Evolutionary conservation across 1,140 invertebrate species (phyloP), one percentile per base, ranked within the genome.

Genomic region (Drosophila mojavensis): DNA sequence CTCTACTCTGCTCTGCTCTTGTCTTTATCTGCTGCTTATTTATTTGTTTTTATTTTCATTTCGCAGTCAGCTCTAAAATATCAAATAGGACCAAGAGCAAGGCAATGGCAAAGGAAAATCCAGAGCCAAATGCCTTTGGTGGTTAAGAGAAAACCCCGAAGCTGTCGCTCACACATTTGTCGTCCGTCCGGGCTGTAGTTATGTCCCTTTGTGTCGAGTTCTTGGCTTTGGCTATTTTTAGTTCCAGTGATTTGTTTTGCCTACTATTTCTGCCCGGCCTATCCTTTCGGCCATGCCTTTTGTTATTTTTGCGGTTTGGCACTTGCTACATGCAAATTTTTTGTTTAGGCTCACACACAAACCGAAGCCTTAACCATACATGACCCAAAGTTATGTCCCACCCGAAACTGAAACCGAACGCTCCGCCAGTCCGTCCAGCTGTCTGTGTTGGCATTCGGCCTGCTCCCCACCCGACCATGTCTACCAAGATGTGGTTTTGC

Each of bases 21-120:
- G 9, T 67, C 28, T 53, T 70, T 69, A 74, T 68, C 76, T 70
- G 55, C 69, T 79, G 68, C 62, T 77, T 88, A 88, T 86, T 88
- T 85, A 86, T 86, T 86, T 72, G 51, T 80, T 83, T 83, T 84
- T 78, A 81, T 86, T 85, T 84, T 85, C 81, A 78, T 83, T 79
- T 48, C 30, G 70, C 36, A 61, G 43, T 64, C 60, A 47, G 66
- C 55, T 63, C 54, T 68, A 45, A 75, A 88, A 89, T 79, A 72
- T 76, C 84, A 79, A 77, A 71, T 64, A 48, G n/a, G 33, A 55
- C 43, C 47, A 56, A 41, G 33, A 56, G 41, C 51, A 53, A 71
- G 71, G 5, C 47, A 56, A 41, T 24, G 48, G 41, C 51, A 53
- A 71, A 64, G 62, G 47, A 47, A 79, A 83, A 78, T 68, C 69